These are phyloP conservation scores for Matsumyia berberina DNA, from an alignment of 2,888 invertebrate species.

Conservation along the genomic window DNA sequence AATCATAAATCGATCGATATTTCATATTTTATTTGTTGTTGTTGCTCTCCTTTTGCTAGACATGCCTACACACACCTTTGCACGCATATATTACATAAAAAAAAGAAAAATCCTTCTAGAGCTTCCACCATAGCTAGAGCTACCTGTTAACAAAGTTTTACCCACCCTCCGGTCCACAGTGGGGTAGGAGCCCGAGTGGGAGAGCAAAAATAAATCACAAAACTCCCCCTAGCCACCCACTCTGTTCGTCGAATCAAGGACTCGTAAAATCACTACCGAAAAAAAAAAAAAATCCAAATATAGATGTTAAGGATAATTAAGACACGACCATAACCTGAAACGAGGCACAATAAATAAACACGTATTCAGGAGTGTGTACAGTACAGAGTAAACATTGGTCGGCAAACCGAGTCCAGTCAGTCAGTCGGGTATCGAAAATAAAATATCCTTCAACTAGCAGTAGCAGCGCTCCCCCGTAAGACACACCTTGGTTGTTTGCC, in stretches of 20 bases:
- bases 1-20: slow-evolving; percentile 73
- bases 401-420: slow-evolving; percentile 27
- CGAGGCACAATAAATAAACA: slow-evolving; percentile 45
- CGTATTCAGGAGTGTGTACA: neutral
- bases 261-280: slow-evolving; percentile 40
- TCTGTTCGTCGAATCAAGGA: slow-evolving; percentile 70
- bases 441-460: slow-evolving; percentile 19
- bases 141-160: slow-evolving; percentile 67
- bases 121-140: slow-evolving; percentile 44
- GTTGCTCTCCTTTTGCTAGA: slow-evolving; percentile 49
- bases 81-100: slow-evolving; percentile 14
- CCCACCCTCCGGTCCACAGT: slow-evolving; percentile 11
- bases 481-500: neutral
- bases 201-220: neutral
- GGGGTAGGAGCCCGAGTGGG: neutral
- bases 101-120: slow-evolving; percentile 43
- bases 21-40: slow-evolving; percentile 58
- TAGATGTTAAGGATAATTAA: slow-evolving; percentile 68
- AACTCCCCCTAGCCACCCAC: neutral
- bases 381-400: too few relatives aligned
- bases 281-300: slow-evolving; percentile 23
- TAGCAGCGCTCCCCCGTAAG: neutral
- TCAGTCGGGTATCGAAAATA: slow-evolving; percentile 39
- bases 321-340: slow-evolving; percentile 43
- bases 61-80: slow-evolving; percentile 42